phyloP scores from a whole-genome alignment of 2,888 invertebrate genomes.

The Dasysyrphus tricinctus region DNA sequence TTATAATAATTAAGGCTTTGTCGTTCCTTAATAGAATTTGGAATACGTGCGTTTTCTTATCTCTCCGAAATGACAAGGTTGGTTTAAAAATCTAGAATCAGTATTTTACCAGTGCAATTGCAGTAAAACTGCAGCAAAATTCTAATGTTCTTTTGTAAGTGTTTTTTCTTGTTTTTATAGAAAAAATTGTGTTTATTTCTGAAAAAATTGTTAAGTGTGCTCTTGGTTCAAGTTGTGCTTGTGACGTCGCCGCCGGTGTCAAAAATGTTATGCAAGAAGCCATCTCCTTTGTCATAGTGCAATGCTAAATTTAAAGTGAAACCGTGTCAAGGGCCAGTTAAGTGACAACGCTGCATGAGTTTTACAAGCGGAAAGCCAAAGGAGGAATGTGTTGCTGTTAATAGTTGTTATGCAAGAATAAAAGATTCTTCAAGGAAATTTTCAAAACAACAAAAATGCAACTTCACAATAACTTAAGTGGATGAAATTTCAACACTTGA shows the following conservation, averaged over 20 bases:
- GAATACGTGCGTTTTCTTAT: not conserved
- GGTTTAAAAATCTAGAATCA: not conserved
- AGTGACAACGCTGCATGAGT: constrained; percentile 44
- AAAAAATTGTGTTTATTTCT: constrained; percentile 22
- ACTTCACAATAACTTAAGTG: not conserved
- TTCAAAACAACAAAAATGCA: not conserved
- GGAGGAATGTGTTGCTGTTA: constrained; percentile 23
- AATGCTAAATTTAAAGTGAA: constrained; percentile 43
- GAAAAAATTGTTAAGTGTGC: constrained; percentile 34
- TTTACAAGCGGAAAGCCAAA: constrained; percentile 2
- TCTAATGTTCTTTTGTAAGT: constrained; percentile 23
- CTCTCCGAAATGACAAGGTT: not conserved
- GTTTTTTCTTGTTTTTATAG: not conserved
- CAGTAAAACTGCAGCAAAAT: not conserved
- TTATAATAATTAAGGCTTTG: not conserved
- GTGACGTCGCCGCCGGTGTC: constrained; percentile 26
- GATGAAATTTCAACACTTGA: constrained; percentile 4
- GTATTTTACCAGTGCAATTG: not conserved
- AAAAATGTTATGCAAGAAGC: constrained; percentile 66
- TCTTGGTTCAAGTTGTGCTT: constrained; percentile 28
- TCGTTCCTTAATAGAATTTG: not conserved
- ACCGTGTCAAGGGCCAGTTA: constrained; percentile 57
- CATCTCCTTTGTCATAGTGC: constrained; percentile 8
- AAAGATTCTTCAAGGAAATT: not conserved
- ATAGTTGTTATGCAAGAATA: constrained; percentile 49